Evolutionary conservation across 2,888 invertebrate genomes (phyloP).

Genomic region (Thereva nobilitata): DNA sequence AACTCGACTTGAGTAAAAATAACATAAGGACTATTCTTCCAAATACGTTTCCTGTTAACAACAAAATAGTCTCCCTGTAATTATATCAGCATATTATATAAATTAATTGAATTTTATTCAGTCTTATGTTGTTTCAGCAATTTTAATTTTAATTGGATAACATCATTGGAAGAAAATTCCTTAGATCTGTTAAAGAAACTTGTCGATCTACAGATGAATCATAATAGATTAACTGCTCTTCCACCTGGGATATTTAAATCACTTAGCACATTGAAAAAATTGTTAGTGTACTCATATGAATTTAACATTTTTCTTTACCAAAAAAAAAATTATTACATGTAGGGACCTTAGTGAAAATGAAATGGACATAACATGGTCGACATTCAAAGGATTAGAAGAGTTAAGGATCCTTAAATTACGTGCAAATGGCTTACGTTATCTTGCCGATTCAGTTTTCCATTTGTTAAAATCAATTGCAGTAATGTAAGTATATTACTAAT

Average conservation of each 20-base stretch:
- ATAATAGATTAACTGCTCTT: constrained; percentile 72
- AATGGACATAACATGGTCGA: constrained; percentile 74
- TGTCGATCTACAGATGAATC: constrained; percentile 76
- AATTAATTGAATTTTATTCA: constrained; percentile 29
- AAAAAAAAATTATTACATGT: too few relatives aligned
- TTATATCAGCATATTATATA: background rate
- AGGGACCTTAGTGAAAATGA: constrained; percentile 52
- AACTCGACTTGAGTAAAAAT: constrained; percentile 59
- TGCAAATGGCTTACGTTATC: constrained; percentile 75
- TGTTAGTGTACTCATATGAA: constrained; percentile 62
- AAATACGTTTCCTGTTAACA: constrained; percentile 63
- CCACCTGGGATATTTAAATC: constrained; percentile 76
- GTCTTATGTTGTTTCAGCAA: constrained; percentile 60
- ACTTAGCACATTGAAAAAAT: constrained; percentile 68
- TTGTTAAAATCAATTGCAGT: constrained; percentile 75
- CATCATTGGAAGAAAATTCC: constrained; percentile 69
- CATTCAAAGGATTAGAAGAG: constrained; percentile 76
- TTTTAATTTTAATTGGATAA: constrained; percentile 74
- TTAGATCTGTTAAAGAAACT: constrained; percentile 74
- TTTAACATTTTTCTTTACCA: too few relatives aligned
- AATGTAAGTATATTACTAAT: constrained; percentile 58
- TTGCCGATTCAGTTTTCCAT: constrained; percentile 90
- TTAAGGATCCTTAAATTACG: constrained; percentile 77
- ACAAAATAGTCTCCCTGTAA: constrained; percentile 45
- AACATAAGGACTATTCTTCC: constrained; percentile 55